Evolutionary conservation across 2,113 vertebrate species (phyloP).

Genomic region (Dasypus novemcinctus): DNA sequence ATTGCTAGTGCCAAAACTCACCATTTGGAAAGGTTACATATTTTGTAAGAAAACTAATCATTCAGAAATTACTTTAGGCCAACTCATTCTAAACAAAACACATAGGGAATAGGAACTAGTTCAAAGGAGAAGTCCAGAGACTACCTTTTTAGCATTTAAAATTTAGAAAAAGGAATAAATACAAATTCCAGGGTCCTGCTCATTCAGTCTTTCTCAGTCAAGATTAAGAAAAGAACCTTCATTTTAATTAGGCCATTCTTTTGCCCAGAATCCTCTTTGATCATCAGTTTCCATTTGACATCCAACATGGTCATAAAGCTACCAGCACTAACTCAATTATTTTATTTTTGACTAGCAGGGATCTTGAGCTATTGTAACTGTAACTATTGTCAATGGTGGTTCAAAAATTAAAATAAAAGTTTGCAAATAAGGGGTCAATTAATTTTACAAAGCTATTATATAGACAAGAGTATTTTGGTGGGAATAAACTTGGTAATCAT

Average conservation of each 20-base stretch:
- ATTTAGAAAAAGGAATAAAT: not conserved
- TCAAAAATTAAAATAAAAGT: not conserved
- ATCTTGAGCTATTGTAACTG: not conserved
- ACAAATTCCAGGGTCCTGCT: not conserved
- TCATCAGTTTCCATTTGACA: not conserved
- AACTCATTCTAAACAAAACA: slow-evolving; percentile 31
- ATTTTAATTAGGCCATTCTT: not conserved
- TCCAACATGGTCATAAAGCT: not conserved
- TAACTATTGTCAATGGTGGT: not conserved
- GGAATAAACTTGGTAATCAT: not conserved
- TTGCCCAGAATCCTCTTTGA: not conserved
- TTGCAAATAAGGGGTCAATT: not conserved
- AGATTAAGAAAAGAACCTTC: not conserved
- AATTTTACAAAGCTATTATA: slow-evolving; percentile 16
- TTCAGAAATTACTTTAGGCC: slow-evolving; percentile 24
- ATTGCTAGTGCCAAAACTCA: slow-evolving; percentile 1
- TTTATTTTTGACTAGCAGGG: not conserved
- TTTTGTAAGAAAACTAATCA: slow-evolving; percentile 24
- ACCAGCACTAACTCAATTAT: not conserved
- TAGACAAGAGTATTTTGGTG: not conserved
- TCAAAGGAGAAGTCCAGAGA: not conserved
- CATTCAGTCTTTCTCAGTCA: not conserved
- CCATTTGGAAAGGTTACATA: slow-evolving; percentile 17
- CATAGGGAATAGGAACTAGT: not conserved
- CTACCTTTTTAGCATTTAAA: not conserved